These are phyloP conservation scores for Marronus borbonicus DNA, from an alignment of 2,888 invertebrate species.

Conservation along the genomic window DNA sequence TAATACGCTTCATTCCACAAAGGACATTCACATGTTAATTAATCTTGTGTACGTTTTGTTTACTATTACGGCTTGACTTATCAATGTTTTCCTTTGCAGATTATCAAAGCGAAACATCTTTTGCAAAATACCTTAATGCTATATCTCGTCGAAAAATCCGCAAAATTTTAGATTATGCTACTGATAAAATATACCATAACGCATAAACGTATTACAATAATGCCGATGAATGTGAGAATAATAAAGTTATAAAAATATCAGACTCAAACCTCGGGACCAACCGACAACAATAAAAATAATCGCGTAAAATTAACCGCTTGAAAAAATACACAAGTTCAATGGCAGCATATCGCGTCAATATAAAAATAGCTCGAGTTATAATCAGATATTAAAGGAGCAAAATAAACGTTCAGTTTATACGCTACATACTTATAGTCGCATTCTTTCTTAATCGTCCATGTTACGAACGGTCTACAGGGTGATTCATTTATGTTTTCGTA, in stretches of 20 bases:
- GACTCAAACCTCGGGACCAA: neutral
- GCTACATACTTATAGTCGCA: conserved; percentile 30
- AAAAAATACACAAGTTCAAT: conserved; percentile 51
- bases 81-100: too few relatives aligned
- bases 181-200: too few relatives aligned
- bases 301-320: conserved; percentile 42
- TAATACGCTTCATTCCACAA: too few relatives aligned
- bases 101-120: too few relatives aligned
- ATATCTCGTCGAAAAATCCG: too few relatives aligned
- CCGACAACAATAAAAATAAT: conserved; percentile 42
- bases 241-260: conserved; percentile 4
- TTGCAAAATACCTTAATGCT: too few relatives aligned
- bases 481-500: conserved; percentile 4
- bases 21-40: too few relatives aligned
- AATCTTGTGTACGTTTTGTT: too few relatives aligned
- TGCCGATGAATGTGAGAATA: neutral
- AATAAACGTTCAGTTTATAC: conserved; percentile 43
- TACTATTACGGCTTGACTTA: too few relatives aligned
- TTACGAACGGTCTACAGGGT: neutral
- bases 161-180: too few relatives aligned
- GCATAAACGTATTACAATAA: neutral
- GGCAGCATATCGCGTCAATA: conserved; percentile 50
- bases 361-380: conserved; percentile 51
- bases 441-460: conserved; percentile 39
- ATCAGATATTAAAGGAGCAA: conserved; percentile 49